Conservation (phyloP, 2,113 vertebrate genomes). For the Heptranchias perlo region DNA sequence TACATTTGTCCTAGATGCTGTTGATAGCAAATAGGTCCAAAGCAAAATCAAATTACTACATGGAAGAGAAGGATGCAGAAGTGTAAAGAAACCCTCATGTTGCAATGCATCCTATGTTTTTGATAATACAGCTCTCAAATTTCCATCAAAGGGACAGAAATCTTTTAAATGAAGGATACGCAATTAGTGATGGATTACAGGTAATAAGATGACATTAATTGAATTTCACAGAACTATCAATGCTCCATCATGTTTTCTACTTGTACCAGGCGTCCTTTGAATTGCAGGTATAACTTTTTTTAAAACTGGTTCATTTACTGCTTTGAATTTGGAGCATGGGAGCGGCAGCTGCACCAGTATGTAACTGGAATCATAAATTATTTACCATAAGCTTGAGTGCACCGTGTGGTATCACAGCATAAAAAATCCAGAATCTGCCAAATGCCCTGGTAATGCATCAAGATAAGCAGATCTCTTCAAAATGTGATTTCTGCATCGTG, state of each 20-base stretch:
- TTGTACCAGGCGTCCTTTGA: neutral
- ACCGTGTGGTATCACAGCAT: neutral
- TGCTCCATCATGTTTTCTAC: neutral
- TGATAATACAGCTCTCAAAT: neutral
- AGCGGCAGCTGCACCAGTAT: neutral
- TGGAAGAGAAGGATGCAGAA: neutral
- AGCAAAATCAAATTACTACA: neutral
- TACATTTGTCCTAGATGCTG: too few species aligned
- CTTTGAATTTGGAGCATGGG: neutral
- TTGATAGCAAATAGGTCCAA: too few species aligned
- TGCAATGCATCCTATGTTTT: neutral
- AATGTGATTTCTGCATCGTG: neutral
- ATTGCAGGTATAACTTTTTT: neutral
- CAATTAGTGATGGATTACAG: neutral
- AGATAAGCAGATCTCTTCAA: neutral
- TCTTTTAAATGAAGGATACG: neutral
- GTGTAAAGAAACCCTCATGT: neutral
- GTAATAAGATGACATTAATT: neutral
- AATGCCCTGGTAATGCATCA: neutral
- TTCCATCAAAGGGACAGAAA: neutral
- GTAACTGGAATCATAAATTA: neutral
- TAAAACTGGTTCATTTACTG: neutral
- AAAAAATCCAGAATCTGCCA: neutral
- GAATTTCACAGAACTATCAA: neutral
- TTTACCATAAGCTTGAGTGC: neutral